Evolutionary conservation across 2,888 invertebrate genomes (phyloP).

Genomic region (Therioaphis trifolii): DNA sequence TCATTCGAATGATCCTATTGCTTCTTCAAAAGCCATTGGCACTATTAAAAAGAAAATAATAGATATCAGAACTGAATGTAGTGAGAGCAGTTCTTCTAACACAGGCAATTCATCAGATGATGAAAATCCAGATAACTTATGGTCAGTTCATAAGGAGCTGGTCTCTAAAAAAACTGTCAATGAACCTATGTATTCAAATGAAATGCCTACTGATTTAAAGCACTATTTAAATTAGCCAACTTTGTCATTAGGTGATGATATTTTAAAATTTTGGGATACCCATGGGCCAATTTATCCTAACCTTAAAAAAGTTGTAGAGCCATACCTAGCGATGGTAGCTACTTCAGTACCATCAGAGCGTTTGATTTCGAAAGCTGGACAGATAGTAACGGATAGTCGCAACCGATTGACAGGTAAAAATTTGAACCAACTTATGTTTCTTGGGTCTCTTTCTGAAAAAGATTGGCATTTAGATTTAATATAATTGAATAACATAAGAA

Average conservation of each 20-base stretch:
- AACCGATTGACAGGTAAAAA: too few relatives aligned
- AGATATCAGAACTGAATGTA: too few relatives aligned
- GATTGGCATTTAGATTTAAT: background rate
- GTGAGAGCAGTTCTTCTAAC: too few relatives aligned
- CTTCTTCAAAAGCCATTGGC: too few relatives aligned
- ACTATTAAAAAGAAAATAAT: too few relatives aligned
- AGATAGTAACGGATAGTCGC: too few relatives aligned
- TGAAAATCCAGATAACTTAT: too few relatives aligned
- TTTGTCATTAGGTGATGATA: background rate
- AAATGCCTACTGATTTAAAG: constrained; percentile 5
- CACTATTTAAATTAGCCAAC: constrained; percentile 16
- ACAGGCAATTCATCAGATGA: too few relatives aligned
- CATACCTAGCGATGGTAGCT: background rate
- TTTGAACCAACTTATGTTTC: background rate
- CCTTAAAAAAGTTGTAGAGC: background rate
- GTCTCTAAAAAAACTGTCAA: background rate
- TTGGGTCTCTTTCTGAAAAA: background rate
- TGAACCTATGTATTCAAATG: background rate
- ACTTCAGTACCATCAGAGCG: background rate
- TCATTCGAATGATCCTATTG: too few relatives aligned
- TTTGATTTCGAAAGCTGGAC: constrained; percentile 1
- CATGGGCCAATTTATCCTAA: background rate
- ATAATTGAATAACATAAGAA: too few relatives aligned
- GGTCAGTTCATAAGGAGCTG: background rate
- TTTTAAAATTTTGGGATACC: constrained; percentile 2